Base-by-base conservation (phyloP, 2,888 invertebrate species). In the Crocallis elinguaria region DNA sequence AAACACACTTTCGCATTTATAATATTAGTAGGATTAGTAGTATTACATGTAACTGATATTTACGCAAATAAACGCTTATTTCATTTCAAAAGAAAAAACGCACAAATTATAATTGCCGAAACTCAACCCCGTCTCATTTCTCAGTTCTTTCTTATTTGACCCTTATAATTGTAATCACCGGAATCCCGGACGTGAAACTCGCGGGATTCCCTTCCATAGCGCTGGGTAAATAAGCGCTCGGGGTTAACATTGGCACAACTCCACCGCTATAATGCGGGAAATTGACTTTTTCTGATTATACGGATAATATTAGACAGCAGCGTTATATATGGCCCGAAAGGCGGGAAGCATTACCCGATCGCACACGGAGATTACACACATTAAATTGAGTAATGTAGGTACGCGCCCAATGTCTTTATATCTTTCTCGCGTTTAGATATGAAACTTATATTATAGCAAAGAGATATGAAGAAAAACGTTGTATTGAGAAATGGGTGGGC, bases 251-350 rank as follows among this genome's bases (percentile, higher is more conserved):
- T 54, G 52, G 57, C 52, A 37, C 45, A 50, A 36, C 56, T 56
- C 38, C 48, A 36, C 53, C 43, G 50, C 48, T 38, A 39, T 61
- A 49, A 60, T 55, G 42, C 51, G 16, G 38, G 45, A 48, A 61
- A 60, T 57, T 59, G 61, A 39, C 41, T 58, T 57, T 49, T 60
- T 56, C 45, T 53, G 56, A 60, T 63, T 54, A 52, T 54, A 33
- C 54, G 42, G 50, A 53, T 55, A 55, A 41, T 49, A 49, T 54
- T 23, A 49, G 41, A 54, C 51, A 54, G 54, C 50, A 49, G 51
- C 13, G 51, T 43, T 50, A 25, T 7, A 12, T 4, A 29, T 3
- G 12, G 11, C 12, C 5, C 29, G 12, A 29, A 29, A 23, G 37
- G 13, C 23, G 37, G 37, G 27, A 44, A 17, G 16, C 27, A 35